A percentile compares a stretch with the other conserved stretches of the same genome.
These are phyloP conservation scores for Aegithalos caudatus DNA, from an alignment of 2,113 vertebrate species.

Conservation along the genomic window DNA sequence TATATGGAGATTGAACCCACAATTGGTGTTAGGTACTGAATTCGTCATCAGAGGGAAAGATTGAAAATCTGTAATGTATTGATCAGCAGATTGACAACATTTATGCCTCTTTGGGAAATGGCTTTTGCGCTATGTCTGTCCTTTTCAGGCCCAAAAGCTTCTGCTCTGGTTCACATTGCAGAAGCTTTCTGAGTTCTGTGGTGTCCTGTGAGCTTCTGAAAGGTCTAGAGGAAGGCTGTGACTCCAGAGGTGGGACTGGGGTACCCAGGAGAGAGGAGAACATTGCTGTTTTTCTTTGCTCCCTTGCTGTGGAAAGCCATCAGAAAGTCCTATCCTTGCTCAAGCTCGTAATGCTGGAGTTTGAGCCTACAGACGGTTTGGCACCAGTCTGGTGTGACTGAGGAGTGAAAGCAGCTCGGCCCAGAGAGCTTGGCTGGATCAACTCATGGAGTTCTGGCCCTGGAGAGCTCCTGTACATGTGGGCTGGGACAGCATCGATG, in stretches of 20 bases:
- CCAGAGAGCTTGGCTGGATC: not conserved
- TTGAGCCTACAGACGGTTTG: not conserved
- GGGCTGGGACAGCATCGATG: not conserved
- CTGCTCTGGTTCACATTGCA: rapidly evolving
- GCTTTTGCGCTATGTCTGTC: not conserved
- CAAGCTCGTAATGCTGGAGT: not conserved
- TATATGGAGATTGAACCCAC: not conserved
- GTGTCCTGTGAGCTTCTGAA: not conserved
- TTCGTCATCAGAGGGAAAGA: not conserved
- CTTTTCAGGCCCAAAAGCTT: not conserved
- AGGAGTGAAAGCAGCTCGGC: not conserved
- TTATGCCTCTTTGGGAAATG: not conserved
- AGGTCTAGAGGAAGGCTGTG: not conserved
- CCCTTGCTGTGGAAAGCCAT: not conserved
- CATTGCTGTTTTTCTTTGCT: not conserved
- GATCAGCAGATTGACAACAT: not conserved
- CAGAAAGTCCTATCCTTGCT: not conserved
- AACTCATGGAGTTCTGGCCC: not conserved
- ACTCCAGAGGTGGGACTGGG: not conserved
- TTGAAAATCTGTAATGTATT: not conserved
- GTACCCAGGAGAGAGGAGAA: not conserved
- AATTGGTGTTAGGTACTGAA: not conserved
- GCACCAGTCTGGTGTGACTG: not conserved
- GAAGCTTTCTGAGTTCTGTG: not conserved
- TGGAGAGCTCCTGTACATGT: not conserved